Evolutionary conservation across 2,113 vertebrate species (phyloP), one percentile per base, ranked within the genome.

Genomic region (Scolopax mira): DNA sequence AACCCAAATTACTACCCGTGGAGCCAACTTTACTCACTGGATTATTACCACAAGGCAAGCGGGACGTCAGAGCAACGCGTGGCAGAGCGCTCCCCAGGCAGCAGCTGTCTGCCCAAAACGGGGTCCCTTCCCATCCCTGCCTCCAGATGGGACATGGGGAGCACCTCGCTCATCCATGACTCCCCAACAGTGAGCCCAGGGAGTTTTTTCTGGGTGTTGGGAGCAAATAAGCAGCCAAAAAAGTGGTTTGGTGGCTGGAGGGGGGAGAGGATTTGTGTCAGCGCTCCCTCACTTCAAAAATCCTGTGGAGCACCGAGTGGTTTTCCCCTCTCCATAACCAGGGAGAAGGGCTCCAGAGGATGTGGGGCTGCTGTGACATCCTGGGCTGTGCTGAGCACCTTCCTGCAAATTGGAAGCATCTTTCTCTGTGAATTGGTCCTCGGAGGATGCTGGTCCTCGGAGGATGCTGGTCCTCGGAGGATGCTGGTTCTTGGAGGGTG

Each of bases 1-100:
- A 94, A 90, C 85, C 88, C 93, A 74, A 91, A 94, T 91, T 93
- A 49, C 94, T 94, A 81, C 92, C 79, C 3, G 0, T 58, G 46
- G 64, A 93, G 90, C 52, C 13, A 79, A 44, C 55, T 85, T 79
- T 71, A 51, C 55, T 86, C 22, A 2, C 73, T 62, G 54, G 62
- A 55, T 97, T 84, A 74, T 75, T 83, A 30, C 75, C 49, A 52
- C 79, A 35, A 2, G 2, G 79, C 67, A 66, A 77, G 78, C 0
- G 5, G 88, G 55, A 64, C 71, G 71, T 37, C 35, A 55, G 64
- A 60, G 37, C 64, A 44, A 5, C 1, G 2, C 0, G 4, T 0
- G 11, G 52, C 42, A 35, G 60, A 74, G 57, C 2, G 1, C 27
- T 82, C 33, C 48, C 54, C 6, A 2, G 64, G 64, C 42, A 85